Conservation (phyloP, 2,113 vertebrate genomes). For the Xiphias gladius region DNA sequence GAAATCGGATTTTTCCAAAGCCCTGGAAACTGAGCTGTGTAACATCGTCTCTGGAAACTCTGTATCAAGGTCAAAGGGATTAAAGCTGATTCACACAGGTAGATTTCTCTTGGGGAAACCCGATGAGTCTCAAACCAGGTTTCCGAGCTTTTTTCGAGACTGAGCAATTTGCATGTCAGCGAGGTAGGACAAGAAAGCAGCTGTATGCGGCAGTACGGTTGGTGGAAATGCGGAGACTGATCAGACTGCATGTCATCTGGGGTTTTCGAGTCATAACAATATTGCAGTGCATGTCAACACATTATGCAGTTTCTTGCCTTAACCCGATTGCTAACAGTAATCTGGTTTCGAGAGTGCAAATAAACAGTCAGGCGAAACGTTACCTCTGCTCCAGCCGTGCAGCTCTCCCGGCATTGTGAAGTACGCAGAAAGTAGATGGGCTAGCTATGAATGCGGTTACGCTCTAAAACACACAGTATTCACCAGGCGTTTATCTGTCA, state of each 20-base stretch:
- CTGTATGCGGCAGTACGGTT: no score
- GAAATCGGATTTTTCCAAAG: not conserved
- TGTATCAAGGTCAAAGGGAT: not conserved
- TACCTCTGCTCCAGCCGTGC: constrained; percentile 8
- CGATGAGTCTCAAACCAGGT: not conserved
- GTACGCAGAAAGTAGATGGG: not conserved
- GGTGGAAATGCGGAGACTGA: not conserved
- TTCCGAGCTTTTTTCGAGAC: no score
- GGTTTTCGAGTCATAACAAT: not conserved
- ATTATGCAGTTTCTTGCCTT: not conserved
- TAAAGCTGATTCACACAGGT: not conserved
- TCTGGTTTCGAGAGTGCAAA: constrained; percentile 13
- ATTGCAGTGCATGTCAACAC: constrained; percentile 10
- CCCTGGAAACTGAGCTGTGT: not conserved
- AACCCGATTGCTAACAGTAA: not conserved
- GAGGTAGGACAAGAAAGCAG: no score
- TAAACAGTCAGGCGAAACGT: not conserved
- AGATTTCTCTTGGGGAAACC: not conserved
- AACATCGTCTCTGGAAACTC: not conserved
- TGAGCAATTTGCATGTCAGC: no score
- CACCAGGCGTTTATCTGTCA: not conserved
- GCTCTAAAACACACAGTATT: no score
- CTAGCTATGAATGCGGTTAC: no score
- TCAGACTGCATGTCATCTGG: not conserved
- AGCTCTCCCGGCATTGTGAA: not conserved